These are phyloP conservation scores for Cyclophora punctaria DNA, from an alignment of 2,888 invertebrate genomes.

Conservation along the genomic window DNA sequence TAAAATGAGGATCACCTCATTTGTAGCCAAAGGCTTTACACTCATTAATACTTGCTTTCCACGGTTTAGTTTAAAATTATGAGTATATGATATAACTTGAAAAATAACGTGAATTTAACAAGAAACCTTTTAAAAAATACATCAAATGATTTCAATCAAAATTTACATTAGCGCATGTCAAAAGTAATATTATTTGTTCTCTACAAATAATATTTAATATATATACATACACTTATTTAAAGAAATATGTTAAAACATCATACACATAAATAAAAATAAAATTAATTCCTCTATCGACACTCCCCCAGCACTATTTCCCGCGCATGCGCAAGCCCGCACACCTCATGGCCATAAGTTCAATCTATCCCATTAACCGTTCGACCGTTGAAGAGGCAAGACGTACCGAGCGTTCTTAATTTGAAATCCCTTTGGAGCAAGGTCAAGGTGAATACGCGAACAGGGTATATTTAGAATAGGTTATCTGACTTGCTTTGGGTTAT, in stretches of 20 bases:
- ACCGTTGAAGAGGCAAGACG: not conserved
- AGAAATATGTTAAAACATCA: not conserved
- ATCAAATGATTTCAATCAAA: no score
- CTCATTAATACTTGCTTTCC: no score
- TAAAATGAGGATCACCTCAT: no score
- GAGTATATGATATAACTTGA: no score
- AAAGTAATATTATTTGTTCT: no score
- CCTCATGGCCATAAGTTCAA: slow-evolving; percentile 9
- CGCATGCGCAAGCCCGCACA: slow-evolving; percentile 37
- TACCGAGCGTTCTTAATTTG: not conserved
- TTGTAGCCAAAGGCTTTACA: no score
- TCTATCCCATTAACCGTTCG: not conserved
- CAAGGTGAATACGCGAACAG: not conserved
- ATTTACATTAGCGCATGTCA: not conserved
- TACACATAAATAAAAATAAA: not conserved
- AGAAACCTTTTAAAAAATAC: no score
- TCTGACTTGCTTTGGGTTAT: no score
- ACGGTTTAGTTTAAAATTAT: no score
- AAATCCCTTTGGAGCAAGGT: not conserved
- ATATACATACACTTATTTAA: no score
- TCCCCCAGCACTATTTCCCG: slow-evolving; percentile 24
- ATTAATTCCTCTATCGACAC: slow-evolving; percentile 17
- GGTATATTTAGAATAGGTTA: no score
- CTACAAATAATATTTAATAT: no score
- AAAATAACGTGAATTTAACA: not conserved